Base-by-base conservation (phyloP, 2,113 vertebrate genomes). In the Cebidichthys violaceus region DNA sequence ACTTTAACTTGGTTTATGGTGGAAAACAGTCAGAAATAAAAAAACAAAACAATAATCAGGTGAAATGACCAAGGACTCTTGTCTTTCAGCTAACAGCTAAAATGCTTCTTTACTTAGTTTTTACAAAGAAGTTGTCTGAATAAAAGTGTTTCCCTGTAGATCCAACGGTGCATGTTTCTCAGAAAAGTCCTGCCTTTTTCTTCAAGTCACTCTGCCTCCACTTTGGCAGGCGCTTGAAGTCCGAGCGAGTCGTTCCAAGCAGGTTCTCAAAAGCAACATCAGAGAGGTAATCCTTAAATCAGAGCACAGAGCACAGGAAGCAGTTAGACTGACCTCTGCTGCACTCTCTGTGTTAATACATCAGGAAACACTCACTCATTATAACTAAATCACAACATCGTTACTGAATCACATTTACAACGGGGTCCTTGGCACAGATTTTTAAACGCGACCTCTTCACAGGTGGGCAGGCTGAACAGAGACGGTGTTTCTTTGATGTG, bases 161-260 rank as follows among this genome's bases (percentile, higher is more conserved):
- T 55, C 39, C 54, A 68, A 9, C 6, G 1, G 24, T 3, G 5
- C 4, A 2, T 3, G 9, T 11, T 45, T 1, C 47, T 97, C 92
- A 99, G 94, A 99, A 98, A 67, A 99, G 94, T 68, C 97, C 96
- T 0, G 92, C 91, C 35, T 96, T 96, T 83, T 98, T 96, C 93
- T 99, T 99, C 84, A 98, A 84, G 0, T 96, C 96, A 50, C 91
- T 96, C 90, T 98, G 97, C 69, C 95, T 96, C 97, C 97, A 99
- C 83, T 89, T 94, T n/a, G 98, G 97, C 93, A 97, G 92, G 45
- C 95, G 92, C 79, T 91, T 93, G 90, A 99, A 99, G 66, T 97
- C 95, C 0, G 93, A 9, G 66, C 96, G 97, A 71, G 88, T 94
- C 55, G 95, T 96, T 35, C 97, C 96, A 0, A 98, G 96, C 89